A percentile compares a stretch with the other conserved stretches of the same genome.
Conservation (phyloP, 2,888 invertebrate genomes). For the Machimus atricapillus region DNA sequence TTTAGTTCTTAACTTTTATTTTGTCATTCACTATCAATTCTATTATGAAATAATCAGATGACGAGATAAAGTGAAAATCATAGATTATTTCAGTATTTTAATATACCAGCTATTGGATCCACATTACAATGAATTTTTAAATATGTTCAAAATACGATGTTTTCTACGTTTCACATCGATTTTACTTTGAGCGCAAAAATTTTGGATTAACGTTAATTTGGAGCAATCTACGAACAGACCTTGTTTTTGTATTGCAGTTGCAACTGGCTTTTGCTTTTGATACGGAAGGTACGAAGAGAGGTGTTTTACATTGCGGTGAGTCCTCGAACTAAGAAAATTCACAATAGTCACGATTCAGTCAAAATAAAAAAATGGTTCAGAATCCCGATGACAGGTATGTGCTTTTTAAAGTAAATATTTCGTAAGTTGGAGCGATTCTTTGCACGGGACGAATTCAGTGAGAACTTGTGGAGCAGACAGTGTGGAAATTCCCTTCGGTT, state of each 20-base stretch:
- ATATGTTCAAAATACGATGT: too few relatives aligned
- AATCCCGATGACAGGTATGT: constrained; percentile 45
- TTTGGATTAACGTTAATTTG: background rate
- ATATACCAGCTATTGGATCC: too few relatives aligned
- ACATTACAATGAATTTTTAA: too few relatives aligned
- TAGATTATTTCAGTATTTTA: too few relatives aligned
- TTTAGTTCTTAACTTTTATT: too few relatives aligned
- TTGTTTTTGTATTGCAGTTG: background rate
- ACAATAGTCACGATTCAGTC: background rate
- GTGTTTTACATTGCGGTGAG: background rate
- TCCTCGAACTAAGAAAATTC: background rate
- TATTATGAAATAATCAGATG: too few relatives aligned
- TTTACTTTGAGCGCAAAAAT: too few relatives aligned
- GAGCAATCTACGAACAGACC: background rate
- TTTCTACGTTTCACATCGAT: too few relatives aligned
- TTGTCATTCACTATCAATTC: too few relatives aligned
- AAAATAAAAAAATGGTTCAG: constrained; percentile 45
- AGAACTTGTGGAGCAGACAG: background rate
- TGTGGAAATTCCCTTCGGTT: background rate
- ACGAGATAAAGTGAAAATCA: too few relatives aligned
- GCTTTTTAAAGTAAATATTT: constrained; percentile 5
- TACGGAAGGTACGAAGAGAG: background rate
- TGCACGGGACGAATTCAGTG: background rate
- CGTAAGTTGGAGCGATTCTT: background rate
- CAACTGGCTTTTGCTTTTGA: background rate